Evolutionary conservation across 2,797 vertebrate genomes (phyloP), one percentile per base, ranked within the genome.

Genomic region (Phoxinus dragarum): DNA sequence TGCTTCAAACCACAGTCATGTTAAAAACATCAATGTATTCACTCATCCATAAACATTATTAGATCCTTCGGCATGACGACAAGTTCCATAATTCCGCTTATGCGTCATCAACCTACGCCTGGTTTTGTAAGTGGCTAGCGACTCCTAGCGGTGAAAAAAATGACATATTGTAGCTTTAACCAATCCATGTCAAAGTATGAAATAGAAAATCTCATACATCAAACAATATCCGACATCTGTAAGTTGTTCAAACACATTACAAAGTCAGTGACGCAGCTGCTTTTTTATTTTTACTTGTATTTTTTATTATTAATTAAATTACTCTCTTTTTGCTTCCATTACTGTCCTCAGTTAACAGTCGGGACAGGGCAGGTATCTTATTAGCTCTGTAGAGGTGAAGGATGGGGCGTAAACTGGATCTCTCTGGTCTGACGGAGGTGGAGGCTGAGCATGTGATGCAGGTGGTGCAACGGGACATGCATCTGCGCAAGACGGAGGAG

Each of bases 381-480:
- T 81, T 27, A 59, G 64, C 83, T 66, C 38, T n/a, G 19, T 49
- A 34, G n/a, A 84, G 59, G 34, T 16, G 44, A 89, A 85, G 61
- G 84, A 98, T 98, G 97, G 97, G 97, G 44, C 96, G 91, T 80
- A 99, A 97, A 89, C 91, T 99, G 92, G 98, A 99, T 90, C 95
- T 99, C 84, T 97, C 97, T 31, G 96, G 95, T 67, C 96, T 99
- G 31, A 96, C 96, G 0, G 97, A 98, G 5, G 94, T 94, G 2
- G 98, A 99, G 92, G 97, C 96, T 2, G 94, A 95, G 89, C 98
- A 99, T 0, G 93, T 99, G 23, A 96, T 97, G 93, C 95, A 97
- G 68, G 98, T 99, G 40, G 95, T 99, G 56, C 97, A 97, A 76
- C 94, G 98, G 82, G 98, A 99, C 94, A 96, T 99, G n/a, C 96